phyloP scores from a whole-genome alignment of 2,888 invertebrate genomes.

The Nipponacmea schrenckii region DNA sequence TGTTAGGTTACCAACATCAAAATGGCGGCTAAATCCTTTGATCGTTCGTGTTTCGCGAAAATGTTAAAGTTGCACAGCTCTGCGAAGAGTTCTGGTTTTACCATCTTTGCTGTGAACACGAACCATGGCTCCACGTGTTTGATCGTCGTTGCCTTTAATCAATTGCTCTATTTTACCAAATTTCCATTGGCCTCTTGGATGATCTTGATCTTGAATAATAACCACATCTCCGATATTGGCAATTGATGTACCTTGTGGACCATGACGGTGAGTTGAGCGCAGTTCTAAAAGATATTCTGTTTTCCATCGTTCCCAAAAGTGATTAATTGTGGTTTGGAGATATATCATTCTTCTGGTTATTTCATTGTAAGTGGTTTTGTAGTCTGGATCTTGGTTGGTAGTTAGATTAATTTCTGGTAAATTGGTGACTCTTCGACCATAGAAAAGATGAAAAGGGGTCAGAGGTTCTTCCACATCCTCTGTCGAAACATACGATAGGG shows the following conservation, averaged over 20 bases:
- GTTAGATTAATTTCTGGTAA: background rate
- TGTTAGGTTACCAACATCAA: no score
- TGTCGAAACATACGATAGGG: background rate
- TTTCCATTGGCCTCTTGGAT: background rate
- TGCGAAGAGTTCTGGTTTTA: background rate
- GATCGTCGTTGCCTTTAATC: background rate
- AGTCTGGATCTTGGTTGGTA: background rate
- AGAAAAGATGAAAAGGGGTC: slow-evolving; percentile 1
- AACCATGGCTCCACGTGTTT: background rate
- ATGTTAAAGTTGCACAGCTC: background rate
- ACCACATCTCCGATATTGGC: background rate
- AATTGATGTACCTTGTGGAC: background rate
- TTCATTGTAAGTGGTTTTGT: background rate
- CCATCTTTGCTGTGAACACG: background rate
- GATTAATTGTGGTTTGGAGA: background rate
- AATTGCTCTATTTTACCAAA: background rate
- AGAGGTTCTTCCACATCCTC: slow-evolving; percentile 1
- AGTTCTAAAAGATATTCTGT: background rate
- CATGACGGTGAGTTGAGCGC: background rate
- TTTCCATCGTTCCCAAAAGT: background rate
- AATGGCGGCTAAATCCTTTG: no score
- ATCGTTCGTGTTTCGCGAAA: no score
- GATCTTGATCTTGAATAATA: background rate
- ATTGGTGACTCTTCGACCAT: background rate
- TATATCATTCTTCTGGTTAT: background rate